A percentile compares a stretch with the other conserved stretches of the same genome.
Evolutionary conservation across 2,888 invertebrate species (phyloP).

Genomic region (Nipponacmea schrenckii): DNA sequence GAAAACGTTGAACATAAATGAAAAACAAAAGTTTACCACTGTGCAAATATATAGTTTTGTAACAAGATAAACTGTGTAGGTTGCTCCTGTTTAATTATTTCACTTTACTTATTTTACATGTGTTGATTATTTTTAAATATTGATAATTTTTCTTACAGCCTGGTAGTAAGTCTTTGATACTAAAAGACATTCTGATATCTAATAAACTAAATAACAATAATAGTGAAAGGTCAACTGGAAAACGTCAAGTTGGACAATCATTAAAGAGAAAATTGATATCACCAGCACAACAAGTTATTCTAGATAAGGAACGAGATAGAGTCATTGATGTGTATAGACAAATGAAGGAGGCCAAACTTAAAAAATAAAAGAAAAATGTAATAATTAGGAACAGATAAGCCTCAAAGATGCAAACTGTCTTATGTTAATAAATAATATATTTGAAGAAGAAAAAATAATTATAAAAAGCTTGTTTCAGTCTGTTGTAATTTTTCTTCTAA

Average conservation of each 20-base stretch:
- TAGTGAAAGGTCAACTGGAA: not conserved
- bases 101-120: not conserved
- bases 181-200: conserved; percentile 14
- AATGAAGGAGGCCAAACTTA: conserved; percentile 28
- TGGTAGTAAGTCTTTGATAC: conserved; percentile 18
- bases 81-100: too few relatives aligned
- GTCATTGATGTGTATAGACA: conserved; percentile 28
- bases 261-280: conserved; percentile 24
- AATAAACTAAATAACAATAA: not conserved
- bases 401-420: too few relatives aligned
- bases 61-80: too few relatives aligned
- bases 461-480: too few relatives aligned
- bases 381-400: too few relatives aligned
- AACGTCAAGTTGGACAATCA: conserved; percentile 16
- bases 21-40: too few relatives aligned
- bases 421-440: too few relatives aligned
- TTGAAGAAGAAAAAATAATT: too few relatives aligned
- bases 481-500: too few relatives aligned
- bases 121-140: not conserved
- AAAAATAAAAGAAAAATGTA: not conserved
- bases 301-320: conserved; percentile 23
- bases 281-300: conserved; percentile 13
- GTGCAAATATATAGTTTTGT: too few relatives aligned
- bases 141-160: conserved; percentile 16
- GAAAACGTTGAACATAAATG: too few relatives aligned